These are phyloP conservation scores for Eucera pruinosa DNA, from an alignment of 2,888 invertebrate genomes.

Conservation along the genomic window DNA sequence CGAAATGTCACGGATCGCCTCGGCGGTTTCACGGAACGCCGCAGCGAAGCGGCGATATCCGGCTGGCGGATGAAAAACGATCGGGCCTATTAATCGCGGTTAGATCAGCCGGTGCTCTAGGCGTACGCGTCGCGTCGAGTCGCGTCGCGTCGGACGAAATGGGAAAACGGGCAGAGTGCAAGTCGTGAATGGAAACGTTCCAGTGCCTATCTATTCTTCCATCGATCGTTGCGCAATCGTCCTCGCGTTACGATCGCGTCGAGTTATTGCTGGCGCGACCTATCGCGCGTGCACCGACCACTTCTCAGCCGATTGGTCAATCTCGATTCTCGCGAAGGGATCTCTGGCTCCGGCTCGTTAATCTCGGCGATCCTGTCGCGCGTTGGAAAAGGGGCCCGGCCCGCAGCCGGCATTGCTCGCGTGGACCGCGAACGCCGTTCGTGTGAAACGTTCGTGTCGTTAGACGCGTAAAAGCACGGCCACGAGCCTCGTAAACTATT, in stretches of 20 bases:
- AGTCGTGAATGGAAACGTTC: slow-evolving; percentile 48
- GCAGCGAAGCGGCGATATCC: too few relatives aligned
- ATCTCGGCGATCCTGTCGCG: slow-evolving; percentile 54
- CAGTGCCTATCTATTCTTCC: slow-evolving; percentile 38
- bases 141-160: too few relatives aligned
- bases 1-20: background rate
- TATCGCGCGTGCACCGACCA: slow-evolving; percentile 34
- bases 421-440: slow-evolving; percentile 1
- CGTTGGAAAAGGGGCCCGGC: slow-evolving; percentile 16
- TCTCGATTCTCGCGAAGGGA: slow-evolving; percentile 16
- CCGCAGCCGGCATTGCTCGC: background rate
- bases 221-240: slow-evolving; percentile 57
- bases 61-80: too few relatives aligned
- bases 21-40: background rate
- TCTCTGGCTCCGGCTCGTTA: slow-evolving; percentile 35
- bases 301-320: slow-evolving; percentile 33
- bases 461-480: slow-evolving; percentile 7
- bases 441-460: slow-evolving; percentile 17
- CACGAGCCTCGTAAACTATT: slow-evolving; percentile 38
- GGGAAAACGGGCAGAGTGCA: too few relatives aligned
- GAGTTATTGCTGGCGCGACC: slow-evolving; percentile 50
- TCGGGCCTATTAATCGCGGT: too few relatives aligned
- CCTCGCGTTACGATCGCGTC: slow-evolving; percentile 30
- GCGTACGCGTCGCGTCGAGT: too few relatives aligned
- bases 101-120: too few relatives aligned